Conservation (phyloP, 2,888 invertebrate species). For the Ctenicera cuprea region DNA sequence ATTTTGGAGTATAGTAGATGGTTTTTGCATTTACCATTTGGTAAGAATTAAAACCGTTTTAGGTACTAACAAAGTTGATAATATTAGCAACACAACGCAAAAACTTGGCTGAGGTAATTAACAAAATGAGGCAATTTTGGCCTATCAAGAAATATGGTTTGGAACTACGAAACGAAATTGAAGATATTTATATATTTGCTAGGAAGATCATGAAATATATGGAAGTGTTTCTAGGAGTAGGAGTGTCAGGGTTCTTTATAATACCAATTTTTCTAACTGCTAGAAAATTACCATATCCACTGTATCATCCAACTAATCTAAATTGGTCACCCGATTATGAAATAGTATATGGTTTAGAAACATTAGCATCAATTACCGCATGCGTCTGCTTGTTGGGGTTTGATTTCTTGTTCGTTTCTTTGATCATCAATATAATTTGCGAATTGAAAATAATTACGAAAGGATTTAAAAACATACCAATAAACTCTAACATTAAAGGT, state of each 20-base stretch:
- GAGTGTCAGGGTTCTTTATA: no score
- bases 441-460: neutral
- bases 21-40: no score
- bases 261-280: no score
- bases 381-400: no score
- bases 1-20: no score
- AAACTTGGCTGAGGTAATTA: neutral
- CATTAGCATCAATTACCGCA: neutral
- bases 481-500: neutral
- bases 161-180: no score
- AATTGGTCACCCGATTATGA: neutral
- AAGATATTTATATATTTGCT: no score
- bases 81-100: neutral
- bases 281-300: no score
- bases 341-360: neutral
- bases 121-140: neutral
- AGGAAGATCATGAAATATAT: no score
- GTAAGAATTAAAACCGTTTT: no score
- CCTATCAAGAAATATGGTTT: neutral
- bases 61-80: no score
- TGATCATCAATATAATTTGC: neutral
- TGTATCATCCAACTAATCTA: neutral
- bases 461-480: slow-evolving; percentile 4
- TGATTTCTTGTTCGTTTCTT: slow-evolving; percentile 9
- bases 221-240: no score